Percentiles rank a stretch among this genome's conserved stretches.
phyloP scores from a whole-genome alignment of 2,113 vertebrate species.

The Pungitius pungitius region DNA sequence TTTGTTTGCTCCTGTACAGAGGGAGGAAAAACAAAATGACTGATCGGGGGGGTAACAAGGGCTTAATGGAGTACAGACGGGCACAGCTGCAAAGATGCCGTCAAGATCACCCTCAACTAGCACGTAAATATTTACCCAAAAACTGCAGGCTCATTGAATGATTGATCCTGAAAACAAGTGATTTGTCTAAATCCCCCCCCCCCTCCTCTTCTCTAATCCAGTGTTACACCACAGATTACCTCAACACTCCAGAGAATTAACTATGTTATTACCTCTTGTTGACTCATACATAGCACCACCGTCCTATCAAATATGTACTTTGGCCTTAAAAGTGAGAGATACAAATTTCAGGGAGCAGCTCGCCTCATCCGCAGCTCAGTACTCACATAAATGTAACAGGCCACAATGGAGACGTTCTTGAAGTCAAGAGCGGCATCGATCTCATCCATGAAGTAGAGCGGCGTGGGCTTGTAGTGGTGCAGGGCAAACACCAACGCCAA shows the following conservation, averaged over 20 bases:
- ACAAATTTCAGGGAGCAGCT: not conserved
- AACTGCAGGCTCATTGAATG: not conserved
- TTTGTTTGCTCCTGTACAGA: slow-evolving; percentile 94
- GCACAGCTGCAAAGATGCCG: not conserved
- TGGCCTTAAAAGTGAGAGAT: not conserved
- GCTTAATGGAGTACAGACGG: not conserved
- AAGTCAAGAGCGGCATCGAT: slow-evolving; percentile 98
- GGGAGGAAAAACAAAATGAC: not conserved
- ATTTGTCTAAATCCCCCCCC: not conserved
- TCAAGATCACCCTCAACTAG: not conserved
- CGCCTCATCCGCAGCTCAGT: not conserved
- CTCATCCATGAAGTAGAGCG: slow-evolving; percentile 98
- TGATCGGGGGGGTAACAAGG: not conserved
- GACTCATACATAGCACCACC: not conserved
- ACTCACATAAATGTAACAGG: slow-evolving; percentile 97
- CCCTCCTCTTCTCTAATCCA: not conserved
- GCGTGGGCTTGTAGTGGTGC: slow-evolving; percentile 97
- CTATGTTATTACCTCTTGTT: not conserved
- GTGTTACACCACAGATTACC: slow-evolving; percentile 13
- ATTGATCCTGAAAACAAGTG: not conserved
- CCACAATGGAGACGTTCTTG: slow-evolving; percentile 98
- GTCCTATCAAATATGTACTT: not conserved
- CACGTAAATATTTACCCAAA: not conserved
- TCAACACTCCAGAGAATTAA: not conserved
- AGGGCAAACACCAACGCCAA: slow-evolving; percentile 96